These are phyloP conservation scores for Venustaconcha ellipsiformis DNA, from an alignment of 1,140 invertebrate species.

Conservation along the genomic window DNA sequence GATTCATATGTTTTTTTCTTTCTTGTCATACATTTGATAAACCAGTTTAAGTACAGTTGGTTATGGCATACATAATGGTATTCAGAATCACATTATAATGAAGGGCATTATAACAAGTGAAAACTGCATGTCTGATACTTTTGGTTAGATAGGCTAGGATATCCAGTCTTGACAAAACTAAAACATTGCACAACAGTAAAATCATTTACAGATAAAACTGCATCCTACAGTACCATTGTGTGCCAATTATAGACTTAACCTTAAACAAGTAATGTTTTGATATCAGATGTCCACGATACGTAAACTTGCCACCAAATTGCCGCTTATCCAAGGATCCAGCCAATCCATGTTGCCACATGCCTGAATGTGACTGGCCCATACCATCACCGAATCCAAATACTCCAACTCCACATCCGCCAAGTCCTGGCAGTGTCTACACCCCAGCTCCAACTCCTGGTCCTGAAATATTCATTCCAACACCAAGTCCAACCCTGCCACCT, in stretches of 20 bases:
- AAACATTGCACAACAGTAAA: not conserved
- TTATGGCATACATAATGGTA: no score
- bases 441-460: not conserved
- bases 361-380: constrained; percentile 34
- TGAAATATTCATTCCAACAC: constrained; percentile 5
- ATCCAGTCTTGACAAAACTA: not conserved
- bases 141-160: not conserved
- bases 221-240: no score
- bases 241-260: not conserved
- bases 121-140: not conserved
- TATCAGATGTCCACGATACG: constrained; percentile 46
- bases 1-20: not conserved
- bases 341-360: constrained; percentile 47
- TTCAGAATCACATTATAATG: not conserved
- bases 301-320: constrained; percentile 46
- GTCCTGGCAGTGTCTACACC: constrained; percentile 14
- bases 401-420: constrained; percentile 18
- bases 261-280: not conserved
- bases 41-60: no score
- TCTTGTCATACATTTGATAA: no score
- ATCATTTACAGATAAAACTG: not conserved
- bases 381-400: constrained; percentile 8
- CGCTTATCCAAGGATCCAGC: constrained; percentile 42
- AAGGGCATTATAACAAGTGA: not conserved
- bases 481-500: constrained; percentile 14